Percentiles rank a stretch among this genome's conserved stretches.
Evolutionary conservation across 2,113 vertebrate genomes (phyloP).

Genomic region (Anseranas semipalmata): DNA sequence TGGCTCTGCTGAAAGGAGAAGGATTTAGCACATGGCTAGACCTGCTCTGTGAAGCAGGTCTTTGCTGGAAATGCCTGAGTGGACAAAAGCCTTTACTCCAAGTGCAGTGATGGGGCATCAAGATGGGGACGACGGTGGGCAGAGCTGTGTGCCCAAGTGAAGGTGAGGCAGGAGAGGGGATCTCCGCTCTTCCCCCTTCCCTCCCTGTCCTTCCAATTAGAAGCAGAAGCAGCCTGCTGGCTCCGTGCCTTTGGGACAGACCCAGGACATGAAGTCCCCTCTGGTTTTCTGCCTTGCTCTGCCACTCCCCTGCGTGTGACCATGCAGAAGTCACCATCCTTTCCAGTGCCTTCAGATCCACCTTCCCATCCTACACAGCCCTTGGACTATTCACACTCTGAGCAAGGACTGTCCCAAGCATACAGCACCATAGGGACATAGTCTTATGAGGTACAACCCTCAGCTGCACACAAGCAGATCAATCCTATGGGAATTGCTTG

Average conservation of each 20-base stretch:
- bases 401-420: not conserved
- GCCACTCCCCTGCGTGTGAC: not conserved
- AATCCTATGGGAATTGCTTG: not conserved
- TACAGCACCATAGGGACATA: not conserved
- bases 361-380: not conserved
- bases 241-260: not conserved
- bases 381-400: accelerated
- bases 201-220: accelerated
- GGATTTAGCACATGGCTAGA: not conserved
- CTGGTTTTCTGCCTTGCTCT: not conserved
- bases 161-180: not conserved
- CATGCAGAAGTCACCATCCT: not conserved
- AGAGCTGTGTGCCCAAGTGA: not conserved
- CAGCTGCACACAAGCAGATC: not conserved
- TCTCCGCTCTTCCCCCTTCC: accelerated
- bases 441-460: not conserved
- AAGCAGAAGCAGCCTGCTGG: not conserved
- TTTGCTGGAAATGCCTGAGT: not conserved
- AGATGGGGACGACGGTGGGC: not conserved
- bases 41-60: not conserved
- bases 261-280: not conserved
- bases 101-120: not conserved
- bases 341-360: not conserved
- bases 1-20: not conserved
- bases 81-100: not conserved